These are phyloP conservation scores for Phylloscopus whistleri DNA, from an alignment of 2,113 vertebrate species.

Conservation along the genomic window DNA sequence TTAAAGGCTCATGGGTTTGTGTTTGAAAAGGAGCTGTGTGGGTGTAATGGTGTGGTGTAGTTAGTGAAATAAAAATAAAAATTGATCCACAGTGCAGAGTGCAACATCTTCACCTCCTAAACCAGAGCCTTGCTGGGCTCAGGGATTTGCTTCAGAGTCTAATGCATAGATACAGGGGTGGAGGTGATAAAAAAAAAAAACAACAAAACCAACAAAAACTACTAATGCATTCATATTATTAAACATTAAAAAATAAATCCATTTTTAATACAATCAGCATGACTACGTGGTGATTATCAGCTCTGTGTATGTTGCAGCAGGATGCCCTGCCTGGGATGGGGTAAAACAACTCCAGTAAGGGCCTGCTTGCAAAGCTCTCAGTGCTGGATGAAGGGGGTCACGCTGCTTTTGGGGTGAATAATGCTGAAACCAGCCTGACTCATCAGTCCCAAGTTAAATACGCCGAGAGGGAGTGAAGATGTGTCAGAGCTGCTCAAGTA, in stretches of 20 bases:
- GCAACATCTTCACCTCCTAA: neutral
- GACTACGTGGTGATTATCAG: neutral
- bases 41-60: neutral
- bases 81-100: neutral
- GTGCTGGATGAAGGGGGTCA: neutral
- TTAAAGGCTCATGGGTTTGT: neutral
- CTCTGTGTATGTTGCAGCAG: neutral
- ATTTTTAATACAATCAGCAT: neutral
- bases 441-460: neutral
- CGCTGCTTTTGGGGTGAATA: neutral
- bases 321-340: neutral
- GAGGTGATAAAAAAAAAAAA: neutral
- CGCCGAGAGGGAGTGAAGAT: neutral
- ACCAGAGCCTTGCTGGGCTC: neutral
- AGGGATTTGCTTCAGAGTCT: neutral
- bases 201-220: too few relatives aligned
- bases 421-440: neutral
- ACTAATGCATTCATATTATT: neutral
- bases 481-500: neutral
- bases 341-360: neutral
- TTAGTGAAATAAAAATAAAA: neutral
- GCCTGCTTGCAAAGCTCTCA: neutral
- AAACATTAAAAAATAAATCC: neutral
- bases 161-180: rapidly evolving
- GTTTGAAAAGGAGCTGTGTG: neutral